Base-by-base conservation (phyloP, 2,113 vertebrate genomes). In the Alligator mississippiensis region DNA sequence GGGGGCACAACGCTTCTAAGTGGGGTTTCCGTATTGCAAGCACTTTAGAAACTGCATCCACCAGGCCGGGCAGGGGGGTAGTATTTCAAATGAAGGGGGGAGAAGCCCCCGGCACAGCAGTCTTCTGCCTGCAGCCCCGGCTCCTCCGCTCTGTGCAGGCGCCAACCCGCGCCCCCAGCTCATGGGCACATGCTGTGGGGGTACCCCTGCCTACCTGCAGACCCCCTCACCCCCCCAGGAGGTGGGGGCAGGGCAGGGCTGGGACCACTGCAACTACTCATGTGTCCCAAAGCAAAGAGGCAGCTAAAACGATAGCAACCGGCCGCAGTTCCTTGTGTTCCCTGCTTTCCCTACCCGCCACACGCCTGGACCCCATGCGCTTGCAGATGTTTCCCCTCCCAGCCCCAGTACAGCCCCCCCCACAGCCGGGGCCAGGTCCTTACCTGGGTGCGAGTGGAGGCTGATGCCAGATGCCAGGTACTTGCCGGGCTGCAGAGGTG, bases 401-500 rank as follows among this genome's bases (percentile, higher is more conserved):
- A 47, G 47, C 47, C 47, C 47, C 47, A 47, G 47, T 47, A 47
- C 47, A 9, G 38, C 7, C 47, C 47, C 47, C 47, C 47, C 47
- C 47, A 9, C 47, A 47, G 47, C 47, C 47, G 72, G 83, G 91
- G 34, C 34, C 34, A 34, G 34, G 34, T 34, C 98, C 99, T 99
- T 97, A 99, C 99, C 98, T 95, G 99, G 98, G 96, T 99, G 99
- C 88, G 98, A 97, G 97, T 99, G 99, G 61, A 99, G 98, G 96
- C 98, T 99, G 97, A 99, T 98, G 94, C 98, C 98, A 72, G 99
- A 97, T 90, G 99, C 97, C 93, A 99, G 97, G 97, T 98, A 99
- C 98, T 99, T 99, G 61, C 98, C 99, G 5, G 98, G 98, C 83
- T 98, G 99, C 89, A 99, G 98, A 81, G 98, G 97, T 82, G 98